These are phyloP conservation scores for Balearica regulorum DNA, from an alignment of 2,797 vertebrate genomes.

Conservation along the genomic window DNA sequence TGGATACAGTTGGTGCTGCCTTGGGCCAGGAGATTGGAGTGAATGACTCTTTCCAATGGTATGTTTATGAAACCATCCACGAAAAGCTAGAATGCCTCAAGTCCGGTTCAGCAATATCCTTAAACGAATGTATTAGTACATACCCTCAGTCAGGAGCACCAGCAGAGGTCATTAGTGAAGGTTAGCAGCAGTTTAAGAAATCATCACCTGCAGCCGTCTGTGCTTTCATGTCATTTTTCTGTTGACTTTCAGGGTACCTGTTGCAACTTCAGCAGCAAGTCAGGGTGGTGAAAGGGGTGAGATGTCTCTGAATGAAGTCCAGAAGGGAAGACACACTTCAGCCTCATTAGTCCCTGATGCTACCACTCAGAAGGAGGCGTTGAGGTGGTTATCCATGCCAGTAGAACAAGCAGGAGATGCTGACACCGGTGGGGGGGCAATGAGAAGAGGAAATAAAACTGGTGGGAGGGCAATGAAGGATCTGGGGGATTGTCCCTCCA, in stretches of 20 bases:
- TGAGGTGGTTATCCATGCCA: neutral
- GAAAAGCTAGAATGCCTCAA: neutral
- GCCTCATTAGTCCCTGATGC: fast-evolving
- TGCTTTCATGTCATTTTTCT: neutral
- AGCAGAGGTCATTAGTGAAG: neutral
- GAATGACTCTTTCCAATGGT: neutral
- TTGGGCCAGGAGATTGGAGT: neutral
- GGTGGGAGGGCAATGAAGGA: neutral
- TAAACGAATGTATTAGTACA: neutral
- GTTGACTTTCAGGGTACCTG: neutral
- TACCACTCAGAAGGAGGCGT: neutral
- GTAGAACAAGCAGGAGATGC: neutral
- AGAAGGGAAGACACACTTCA: neutral
- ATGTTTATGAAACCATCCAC: neutral
- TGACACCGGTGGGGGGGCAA: fast-evolving
- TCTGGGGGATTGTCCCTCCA: neutral
- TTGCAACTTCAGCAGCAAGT: neutral
- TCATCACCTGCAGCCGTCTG: neutral
- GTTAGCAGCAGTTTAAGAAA: neutral
- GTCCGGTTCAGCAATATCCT: neutral
- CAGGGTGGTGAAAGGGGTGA: neutral
- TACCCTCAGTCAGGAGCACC: neutral
- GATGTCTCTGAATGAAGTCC: neutral
- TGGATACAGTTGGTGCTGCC: neutral
- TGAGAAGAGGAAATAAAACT: neutral